Base-by-base conservation (phyloP, 2,888 invertebrate species). In the Epirrita christyi region DNA sequence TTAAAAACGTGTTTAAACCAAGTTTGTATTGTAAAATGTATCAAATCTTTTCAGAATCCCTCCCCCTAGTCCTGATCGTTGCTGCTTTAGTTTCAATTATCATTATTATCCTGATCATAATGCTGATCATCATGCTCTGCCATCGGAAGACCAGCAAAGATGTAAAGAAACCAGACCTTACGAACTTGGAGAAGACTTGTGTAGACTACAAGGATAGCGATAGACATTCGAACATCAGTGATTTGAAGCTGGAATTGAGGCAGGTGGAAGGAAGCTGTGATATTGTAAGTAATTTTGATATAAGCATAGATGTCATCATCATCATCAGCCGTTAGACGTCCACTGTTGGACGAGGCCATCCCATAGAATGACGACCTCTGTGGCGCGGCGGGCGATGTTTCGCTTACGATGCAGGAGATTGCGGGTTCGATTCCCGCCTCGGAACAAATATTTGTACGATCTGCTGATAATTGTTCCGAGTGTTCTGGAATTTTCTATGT, bases 191-290 rank as follows among this genome's bases (percentile, higher is more conserved):
- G 7, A 90, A 89, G 65, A 78, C 73, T 0, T 83, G 83, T 36
- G 78, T 77, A 0, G 85, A 88, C 36, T 94, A 93, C 65, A 95
- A 95, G 67, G 96, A 96, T 77, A 96, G 96, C 49, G 98, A 98
- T 82, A 93, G 97, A 59, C 97, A 96, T 75, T 98, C 98, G 37
- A 97, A 97, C 79, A 97, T 97, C 70, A 98, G 98, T 67, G 98
- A 98, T 85, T 92, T 98, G 76, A 98, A 98, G 85, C 93, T 97
- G 68, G 98, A 98, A 82, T 93, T 98, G 61, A 93, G 97, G 50
- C 97, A 97, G 40, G 95, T 96, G 47, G 96, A 96, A 59, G 96
- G 96, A 34, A 94, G 95, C 70, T 96, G 96, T 83, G 96, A 96
- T 78, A 93, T 93, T 90, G 95, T 94, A 71, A 93, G 92, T 83